A percentile compares a stretch with the other conserved stretches of the same genome.
These are phyloP conservation scores for Holothuria scabra DNA, from an alignment of 53 echinoderm and acorn worm species.

Conservation along the genomic window DNA sequence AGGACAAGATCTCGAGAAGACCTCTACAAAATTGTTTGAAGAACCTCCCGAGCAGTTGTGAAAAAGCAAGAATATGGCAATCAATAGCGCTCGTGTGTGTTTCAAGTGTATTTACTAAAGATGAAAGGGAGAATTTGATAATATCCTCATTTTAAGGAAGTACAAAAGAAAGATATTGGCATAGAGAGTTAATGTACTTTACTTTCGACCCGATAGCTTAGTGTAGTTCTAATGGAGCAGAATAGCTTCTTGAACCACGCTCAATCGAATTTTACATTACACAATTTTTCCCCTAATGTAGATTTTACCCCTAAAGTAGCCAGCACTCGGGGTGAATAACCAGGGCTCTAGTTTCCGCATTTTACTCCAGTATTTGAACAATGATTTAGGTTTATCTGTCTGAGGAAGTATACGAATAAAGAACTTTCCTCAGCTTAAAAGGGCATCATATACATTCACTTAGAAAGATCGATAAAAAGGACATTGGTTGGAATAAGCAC, in stretches of 20 bases:
- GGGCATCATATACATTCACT: too few relatives aligned
- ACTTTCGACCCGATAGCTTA: constrained; percentile 8
- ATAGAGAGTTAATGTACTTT: constrained; percentile 42
- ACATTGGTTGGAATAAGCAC: too few relatives aligned
- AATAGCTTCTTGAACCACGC: constrained; percentile 25
- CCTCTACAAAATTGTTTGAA: constrained; percentile 44
- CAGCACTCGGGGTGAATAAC: constrained; percentile 26
- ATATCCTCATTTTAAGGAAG: constrained; percentile 11
- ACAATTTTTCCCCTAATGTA: background rate
- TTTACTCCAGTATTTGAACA: too few relatives aligned
- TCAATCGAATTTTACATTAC: background rate
- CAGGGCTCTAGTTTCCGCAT: background rate
- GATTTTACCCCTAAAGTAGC: too few relatives aligned
- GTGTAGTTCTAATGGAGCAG: constrained; percentile 36
- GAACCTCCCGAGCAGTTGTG: constrained; percentile 42
- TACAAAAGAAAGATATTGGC: constrained; percentile 33
- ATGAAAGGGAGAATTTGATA: constrained; percentile 34
- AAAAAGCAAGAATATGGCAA: constrained; percentile 35
- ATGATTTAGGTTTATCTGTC: too few relatives aligned
- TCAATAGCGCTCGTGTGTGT: constrained; percentile 46
- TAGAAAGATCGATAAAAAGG: too few relatives aligned
- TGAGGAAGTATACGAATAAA: too few relatives aligned
- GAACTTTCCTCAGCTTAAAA: too few relatives aligned
- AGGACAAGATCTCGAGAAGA: constrained; percentile 10
- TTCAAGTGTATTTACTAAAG: constrained; percentile 37